These are phyloP conservation scores for Brachionichthys hirsutus DNA, from an alignment of 2,113 vertebrate species.

Conservation along the genomic window DNA sequence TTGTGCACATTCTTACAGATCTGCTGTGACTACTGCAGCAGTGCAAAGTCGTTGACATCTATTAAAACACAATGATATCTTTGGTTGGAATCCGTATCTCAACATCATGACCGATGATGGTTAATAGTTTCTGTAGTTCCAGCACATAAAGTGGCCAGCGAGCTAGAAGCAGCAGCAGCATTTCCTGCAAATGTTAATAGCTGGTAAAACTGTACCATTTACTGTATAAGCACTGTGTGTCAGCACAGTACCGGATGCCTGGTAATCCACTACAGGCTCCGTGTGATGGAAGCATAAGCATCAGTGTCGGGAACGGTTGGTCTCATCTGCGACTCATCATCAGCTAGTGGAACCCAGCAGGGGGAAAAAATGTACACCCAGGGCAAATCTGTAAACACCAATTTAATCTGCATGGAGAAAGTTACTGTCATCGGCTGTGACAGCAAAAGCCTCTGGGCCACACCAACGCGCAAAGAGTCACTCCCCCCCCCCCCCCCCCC, in stretches of 20 bases:
- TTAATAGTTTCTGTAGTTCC: slow-evolving; percentile 41
- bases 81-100: slow-evolving; percentile 37
- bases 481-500: slow-evolving; percentile 76
- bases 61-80: slow-evolving; percentile 51
- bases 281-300: slow-evolving; percentile 72
- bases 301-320: slow-evolving; percentile 72
- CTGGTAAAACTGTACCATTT: slow-evolving; percentile 50
- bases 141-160: slow-evolving; percentile 17
- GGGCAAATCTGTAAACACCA: slow-evolving; percentile 94
- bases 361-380: slow-evolving; percentile 84
- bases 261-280: slow-evolving; percentile 60
- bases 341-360: slow-evolving; percentile 85
- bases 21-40: slow-evolving; percentile 89
- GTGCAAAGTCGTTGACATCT: slow-evolving; percentile 61
- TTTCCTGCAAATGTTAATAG: slow-evolving; percentile 54
- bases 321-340: slow-evolving; percentile 86
- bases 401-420: slow-evolving; percentile 94
- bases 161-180: slow-evolving; percentile 35
- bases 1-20: slow-evolving; percentile 82
- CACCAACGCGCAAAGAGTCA: slow-evolving; percentile 78
- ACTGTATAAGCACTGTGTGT: slow-evolving; percentile 37
- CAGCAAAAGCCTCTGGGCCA: slow-evolving; percentile 86
- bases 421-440: slow-evolving; percentile 86
- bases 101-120: slow-evolving; percentile 51
- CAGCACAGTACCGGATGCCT: slow-evolving; percentile 34